Conservation (phyloP, 2,113 vertebrate genomes). For the Columbina picui region DNA sequence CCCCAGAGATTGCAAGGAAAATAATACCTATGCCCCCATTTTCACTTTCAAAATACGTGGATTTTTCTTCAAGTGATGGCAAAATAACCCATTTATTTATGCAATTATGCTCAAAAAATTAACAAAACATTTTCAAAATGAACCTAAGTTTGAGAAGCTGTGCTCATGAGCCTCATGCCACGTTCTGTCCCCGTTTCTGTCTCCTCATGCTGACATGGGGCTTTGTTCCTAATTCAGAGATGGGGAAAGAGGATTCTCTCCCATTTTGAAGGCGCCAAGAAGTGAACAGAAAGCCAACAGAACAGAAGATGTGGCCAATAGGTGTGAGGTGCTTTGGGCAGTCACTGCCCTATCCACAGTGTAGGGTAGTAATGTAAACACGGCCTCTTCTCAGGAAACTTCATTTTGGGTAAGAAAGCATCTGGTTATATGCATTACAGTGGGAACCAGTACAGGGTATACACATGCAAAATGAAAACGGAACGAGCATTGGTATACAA, state of each 20-base stretch:
- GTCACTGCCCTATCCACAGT: neutral
- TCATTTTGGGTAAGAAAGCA: neutral
- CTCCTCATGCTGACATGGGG: neutral
- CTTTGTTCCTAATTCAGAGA: neutral
- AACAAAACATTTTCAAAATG: neutral
- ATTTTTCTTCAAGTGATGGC: neutral
- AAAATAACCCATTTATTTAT: neutral
- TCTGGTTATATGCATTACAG: neutral
- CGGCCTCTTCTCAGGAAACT: neutral
- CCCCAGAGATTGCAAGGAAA: conserved; percentile 11
- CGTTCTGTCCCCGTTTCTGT: neutral
- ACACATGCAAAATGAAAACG: neutral
- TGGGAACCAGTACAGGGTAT: neutral
- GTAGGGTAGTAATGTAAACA: neutral
- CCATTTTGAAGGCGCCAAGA: neutral
- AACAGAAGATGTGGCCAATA: neutral
- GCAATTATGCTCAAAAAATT: neutral
- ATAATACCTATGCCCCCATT: neutral
- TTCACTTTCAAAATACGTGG: neutral
- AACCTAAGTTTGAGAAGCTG: neutral
- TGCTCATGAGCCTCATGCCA: neutral
- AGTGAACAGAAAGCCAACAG: neutral
- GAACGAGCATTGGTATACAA: neutral
- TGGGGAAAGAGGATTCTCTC: neutral
- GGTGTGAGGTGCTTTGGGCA: neutral